Evolutionary conservation across 2,797 vertebrate species (phyloP), one percentile per base, ranked within the genome.

Genomic region (Loriculus beryllinus): DNA sequence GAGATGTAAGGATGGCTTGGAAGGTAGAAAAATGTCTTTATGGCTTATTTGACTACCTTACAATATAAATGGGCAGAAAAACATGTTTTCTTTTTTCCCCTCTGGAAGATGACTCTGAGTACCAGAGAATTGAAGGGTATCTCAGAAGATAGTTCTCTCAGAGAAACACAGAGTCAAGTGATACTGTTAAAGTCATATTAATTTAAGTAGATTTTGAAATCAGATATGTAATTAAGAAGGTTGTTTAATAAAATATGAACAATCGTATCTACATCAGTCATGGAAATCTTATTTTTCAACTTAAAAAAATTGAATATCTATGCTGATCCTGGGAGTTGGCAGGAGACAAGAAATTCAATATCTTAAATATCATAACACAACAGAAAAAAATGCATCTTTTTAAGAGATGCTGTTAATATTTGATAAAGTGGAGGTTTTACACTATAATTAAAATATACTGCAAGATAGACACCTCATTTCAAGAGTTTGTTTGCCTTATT

Each of bases 301-400:
- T 79, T 59, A 0, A 29, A 75, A 75, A 51, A 45, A 14, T 3
- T 7, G 4, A 25, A 0, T 40, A 12, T 21, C 17, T 71, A 4
- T 11, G 31, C 20, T 18, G 3, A 9, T 69, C 21, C 23, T 91
- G 29, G 4, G n/a, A 77, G 26, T 68, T 82, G 68, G 13, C 18
- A 80, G 74, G 56, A 67, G 62, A 20, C 25, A 75, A 51, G 40
- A 78, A 81, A 71, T 75, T 35, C 20, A 49, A 15, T 75, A 9
- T 64, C 31, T 56, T 64, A 48, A 12, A 12, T 26, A 35, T 54
- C 3, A 1, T 60, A 76, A 72, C 19, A 31, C 23, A 72, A 14
- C 4, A 31, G 29, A 69, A 59, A 76, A 76, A 91, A 37, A 4
- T 59, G 1, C 60, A 22, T 82, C 14, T 76, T 75, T 59, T 22